Evolutionary conservation across 2,113 vertebrate species (phyloP).

Genomic region (Myrmecobius fasciatus): DNA sequence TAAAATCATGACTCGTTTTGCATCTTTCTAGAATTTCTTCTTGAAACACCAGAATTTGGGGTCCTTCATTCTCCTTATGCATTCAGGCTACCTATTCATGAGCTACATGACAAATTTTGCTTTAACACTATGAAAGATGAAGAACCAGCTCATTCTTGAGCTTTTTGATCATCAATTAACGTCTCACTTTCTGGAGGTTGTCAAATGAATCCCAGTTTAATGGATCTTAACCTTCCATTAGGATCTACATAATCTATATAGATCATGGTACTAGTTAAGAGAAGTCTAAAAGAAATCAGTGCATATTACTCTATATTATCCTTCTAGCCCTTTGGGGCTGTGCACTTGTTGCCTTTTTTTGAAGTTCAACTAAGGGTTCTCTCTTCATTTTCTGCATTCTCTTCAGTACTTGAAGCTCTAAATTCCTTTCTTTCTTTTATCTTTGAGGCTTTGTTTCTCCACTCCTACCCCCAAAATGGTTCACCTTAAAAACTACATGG

Average conservation of each 20-base stretch:
- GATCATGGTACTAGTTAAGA: neutral
- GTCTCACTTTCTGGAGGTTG: neutral
- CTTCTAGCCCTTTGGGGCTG: neutral
- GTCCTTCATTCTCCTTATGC: neutral
- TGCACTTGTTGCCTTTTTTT: neutral
- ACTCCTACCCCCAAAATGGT: neutral
- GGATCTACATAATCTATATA: neutral
- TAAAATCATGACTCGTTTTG: neutral
- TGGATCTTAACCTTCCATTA: neutral
- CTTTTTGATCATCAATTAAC: neutral
- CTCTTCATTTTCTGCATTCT: neutral
- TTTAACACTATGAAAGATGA: neutral
- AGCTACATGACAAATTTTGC: neutral
- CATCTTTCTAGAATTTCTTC: neutral
- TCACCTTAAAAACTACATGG: neutral
- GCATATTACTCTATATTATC: neutral
- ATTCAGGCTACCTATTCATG: neutral
- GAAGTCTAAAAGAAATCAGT: neutral
- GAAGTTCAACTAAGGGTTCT: neutral
- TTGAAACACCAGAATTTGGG: neutral
- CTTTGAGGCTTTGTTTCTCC: neutral
- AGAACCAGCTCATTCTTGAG: neutral
- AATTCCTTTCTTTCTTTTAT: neutral
- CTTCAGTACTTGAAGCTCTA: neutral
- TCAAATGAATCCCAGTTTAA: neutral